Base-by-base conservation (phyloP, 2,113 vertebrate genomes). In the Raja brachyura region DNA sequence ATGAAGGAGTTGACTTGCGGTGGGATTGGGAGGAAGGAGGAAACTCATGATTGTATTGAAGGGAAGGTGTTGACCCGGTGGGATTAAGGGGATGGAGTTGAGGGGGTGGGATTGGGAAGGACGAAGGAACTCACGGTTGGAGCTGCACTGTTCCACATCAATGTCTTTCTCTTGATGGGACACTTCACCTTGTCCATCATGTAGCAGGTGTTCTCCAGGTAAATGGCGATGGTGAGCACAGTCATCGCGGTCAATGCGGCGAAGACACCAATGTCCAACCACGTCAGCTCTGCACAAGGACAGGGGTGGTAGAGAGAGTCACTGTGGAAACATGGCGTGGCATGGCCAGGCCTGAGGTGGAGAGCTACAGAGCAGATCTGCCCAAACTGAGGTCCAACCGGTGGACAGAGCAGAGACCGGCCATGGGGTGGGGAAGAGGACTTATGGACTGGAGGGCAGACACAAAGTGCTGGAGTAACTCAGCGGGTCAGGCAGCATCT, bases 101-200 rank as follows among this genome's bases (percentile, higher is more conserved):
- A 48, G 39, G 39, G 25, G 31, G 54, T 63, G 90, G 11, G 63
- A 8, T 61, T 61, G 28, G 63, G 13, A 4, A 66, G 63, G 63
- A 33, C 2, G 0, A 18, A 39, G 77, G 3, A 14, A 85, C 96
- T 96, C 93, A 97, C 97, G 0, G 94, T 96, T 2, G 97, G 96
- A 3, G 96, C 96, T 0, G 96, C 97, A 93, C 96, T 97, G 90
- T 93, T 96, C 96, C 97, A 97, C 63, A 96, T 61, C 68, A 97
- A 95, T 0, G 96, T 97, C 93, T 56, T 96, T 94, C 94, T 96
- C 94, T 97, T 97, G 94, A 96, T 94, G 83, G 96, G 95, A 18
- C 97, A 97, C 13, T 88, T 93, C 61, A 95, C 95, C 93, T 97
- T 97, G 93, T 61, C 96, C 16, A 93, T 83, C n/a, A 97, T 93